These are phyloP conservation scores for Orgyia antiqua DNA, from an alignment of 2,888 invertebrate genomes.

Conservation along the genomic window DNA sequence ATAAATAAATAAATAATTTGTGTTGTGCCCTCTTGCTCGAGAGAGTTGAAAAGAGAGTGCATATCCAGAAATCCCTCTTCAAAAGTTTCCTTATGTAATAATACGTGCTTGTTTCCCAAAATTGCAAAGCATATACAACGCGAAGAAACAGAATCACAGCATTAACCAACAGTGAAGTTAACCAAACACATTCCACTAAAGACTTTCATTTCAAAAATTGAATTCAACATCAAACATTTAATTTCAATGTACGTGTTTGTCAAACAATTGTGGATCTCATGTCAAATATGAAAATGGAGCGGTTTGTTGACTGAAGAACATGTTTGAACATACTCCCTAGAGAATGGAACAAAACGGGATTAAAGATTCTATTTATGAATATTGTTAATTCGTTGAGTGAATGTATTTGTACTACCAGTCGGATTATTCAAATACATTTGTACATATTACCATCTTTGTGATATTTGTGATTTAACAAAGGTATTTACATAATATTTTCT, in stretches of 20 bases:
- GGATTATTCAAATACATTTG: too few relatives aligned
- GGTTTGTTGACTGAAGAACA: neutral
- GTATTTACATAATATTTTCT: too few relatives aligned
- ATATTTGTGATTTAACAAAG: too few relatives aligned
- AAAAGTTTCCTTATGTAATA: too few relatives aligned
- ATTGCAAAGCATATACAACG: too few relatives aligned
- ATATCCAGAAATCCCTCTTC: too few relatives aligned
- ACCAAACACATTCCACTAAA: neutral
- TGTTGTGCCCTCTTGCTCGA: too few relatives aligned
- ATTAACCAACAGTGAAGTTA: neutral
- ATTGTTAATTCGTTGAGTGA: neutral
- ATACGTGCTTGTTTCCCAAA: too few relatives aligned
- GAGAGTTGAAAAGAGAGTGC: too few relatives aligned
- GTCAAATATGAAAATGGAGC: slow-evolving; percentile 1
- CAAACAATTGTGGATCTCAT: slow-evolving; percentile 1
- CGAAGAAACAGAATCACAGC: neutral
- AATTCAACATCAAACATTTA: neutral
- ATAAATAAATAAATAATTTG: too few relatives aligned
- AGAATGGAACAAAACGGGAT: neutral
- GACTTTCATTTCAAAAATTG: neutral
- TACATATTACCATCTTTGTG: too few relatives aligned
- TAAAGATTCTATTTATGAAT: neutral
- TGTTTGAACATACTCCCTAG: neutral
- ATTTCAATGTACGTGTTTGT: neutral
- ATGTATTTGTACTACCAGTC: too few relatives aligned